These are phyloP conservation scores for Poecilus cupreus DNA, from an alignment of 2,888 invertebrate genomes.

Conservation along the genomic window DNA sequence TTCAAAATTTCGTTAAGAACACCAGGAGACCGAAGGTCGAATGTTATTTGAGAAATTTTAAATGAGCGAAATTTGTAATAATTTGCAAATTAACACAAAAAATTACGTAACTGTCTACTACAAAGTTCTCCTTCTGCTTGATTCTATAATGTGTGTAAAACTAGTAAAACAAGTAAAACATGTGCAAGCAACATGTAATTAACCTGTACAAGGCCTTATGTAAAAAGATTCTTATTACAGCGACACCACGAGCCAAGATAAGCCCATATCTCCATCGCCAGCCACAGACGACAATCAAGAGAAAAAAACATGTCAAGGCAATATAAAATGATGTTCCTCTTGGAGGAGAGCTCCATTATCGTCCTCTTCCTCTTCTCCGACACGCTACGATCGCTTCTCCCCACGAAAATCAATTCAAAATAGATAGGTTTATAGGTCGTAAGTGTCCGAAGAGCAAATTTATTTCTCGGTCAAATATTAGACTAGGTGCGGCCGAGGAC, in stretches of 20 bases:
- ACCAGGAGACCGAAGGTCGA: no score
- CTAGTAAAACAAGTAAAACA: neutral
- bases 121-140: no score
- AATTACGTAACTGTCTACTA: no score
- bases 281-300: neutral
- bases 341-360: slow-evolving; percentile 10
- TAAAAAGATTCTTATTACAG: neutral
- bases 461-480: slow-evolving; percentile 49
- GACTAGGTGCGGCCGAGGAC: slow-evolving; percentile 21
- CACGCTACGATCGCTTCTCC: neutral
- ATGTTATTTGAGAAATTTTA: no score
- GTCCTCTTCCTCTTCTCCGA: neutral
- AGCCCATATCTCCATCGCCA: neutral
- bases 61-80: no score
- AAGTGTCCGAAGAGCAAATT: slow-evolving; percentile 43
- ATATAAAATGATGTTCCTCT: slow-evolving; percentile 21
- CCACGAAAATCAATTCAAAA: slow-evolving; percentile 20
- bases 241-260: neutral
- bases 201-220: neutral
- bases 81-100: no score
- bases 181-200: neutral
- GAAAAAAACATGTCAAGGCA: neutral
- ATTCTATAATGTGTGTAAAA: neutral
- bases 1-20: no score
- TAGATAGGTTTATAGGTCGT: slow-evolving; percentile 53